Evolutionary conservation across 1,140 invertebrate genomes (phyloP).

Genomic region (Cataglyphis hispanica): DNA sequence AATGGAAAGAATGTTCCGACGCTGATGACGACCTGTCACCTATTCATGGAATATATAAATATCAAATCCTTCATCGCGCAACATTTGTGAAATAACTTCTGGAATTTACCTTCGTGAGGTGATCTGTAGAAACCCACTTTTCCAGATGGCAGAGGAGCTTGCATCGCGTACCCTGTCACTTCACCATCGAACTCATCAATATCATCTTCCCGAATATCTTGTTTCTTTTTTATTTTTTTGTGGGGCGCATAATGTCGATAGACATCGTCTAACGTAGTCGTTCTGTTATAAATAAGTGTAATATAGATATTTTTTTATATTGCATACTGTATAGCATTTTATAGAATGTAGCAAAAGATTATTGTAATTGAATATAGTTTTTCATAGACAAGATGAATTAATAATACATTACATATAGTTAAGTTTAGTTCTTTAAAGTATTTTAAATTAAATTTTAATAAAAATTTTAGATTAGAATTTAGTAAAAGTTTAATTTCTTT

Average conservation of each 20-base stretch:
- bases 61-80: neutral
- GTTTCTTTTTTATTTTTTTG: constrained; percentile 76
- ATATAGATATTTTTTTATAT: neutral
- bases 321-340: neutral
- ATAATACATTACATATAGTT: neutral
- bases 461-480: too few relatives aligned
- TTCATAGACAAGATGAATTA: neutral
- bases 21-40: constrained; percentile 78
- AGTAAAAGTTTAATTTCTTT: too few relatives aligned
- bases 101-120: constrained; percentile 30
- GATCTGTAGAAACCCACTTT: constrained; percentile 78
- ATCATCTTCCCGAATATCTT: constrained; percentile 77
- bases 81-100: neutral
- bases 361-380: neutral
- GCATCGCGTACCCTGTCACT: constrained; percentile 86
- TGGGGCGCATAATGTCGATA: constrained; percentile 86
- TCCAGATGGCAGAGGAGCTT: constrained; percentile 76
- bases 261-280: constrained; percentile 88
- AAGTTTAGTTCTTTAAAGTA: neutral
- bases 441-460: constrained; percentile 37
- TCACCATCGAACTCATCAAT: constrained; percentile 85
- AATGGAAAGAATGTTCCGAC: constrained; percentile 77
- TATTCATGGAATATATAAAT: constrained; percentile 37
- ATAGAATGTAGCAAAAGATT: neutral
- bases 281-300: constrained; percentile 80